Percentiles rank a stretch among this genome's conserved stretches.
Evolutionary conservation across 2,797 vertebrate species (phyloP).

Genomic region (Acropternis orthonyx): DNA sequence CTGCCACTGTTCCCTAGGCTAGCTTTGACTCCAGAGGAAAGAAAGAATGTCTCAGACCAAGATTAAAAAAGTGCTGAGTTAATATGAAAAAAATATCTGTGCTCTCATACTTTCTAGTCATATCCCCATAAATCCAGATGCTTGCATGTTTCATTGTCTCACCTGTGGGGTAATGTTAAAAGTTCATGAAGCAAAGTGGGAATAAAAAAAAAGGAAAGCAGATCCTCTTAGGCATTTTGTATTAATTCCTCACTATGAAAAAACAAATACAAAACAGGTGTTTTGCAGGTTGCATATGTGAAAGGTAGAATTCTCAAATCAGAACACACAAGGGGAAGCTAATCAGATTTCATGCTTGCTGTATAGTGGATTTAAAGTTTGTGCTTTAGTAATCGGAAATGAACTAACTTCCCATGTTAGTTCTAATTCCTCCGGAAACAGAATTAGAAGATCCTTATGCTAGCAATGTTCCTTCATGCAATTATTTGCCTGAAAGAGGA

Average conservation of each 20-base stretch:
- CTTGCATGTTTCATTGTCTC: not conserved
- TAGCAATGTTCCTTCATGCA: not conserved
- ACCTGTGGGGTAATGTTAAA: not conserved
- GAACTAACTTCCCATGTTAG: not conserved
- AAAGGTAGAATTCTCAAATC: not conserved
- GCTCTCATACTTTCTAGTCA: not conserved
- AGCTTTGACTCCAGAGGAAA: not conserved
- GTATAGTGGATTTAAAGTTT: not conserved
- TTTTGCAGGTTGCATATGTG: not conserved
- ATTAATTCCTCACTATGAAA: not conserved
- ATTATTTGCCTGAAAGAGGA: not conserved
- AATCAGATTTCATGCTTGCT: not conserved
- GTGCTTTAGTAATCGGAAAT: not conserved
- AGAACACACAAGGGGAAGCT: not conserved
- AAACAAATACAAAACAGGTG: not conserved
- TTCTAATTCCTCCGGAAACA: not conserved
- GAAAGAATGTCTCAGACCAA: not conserved
- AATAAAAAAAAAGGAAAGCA: not conserved
- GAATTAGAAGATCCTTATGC: not conserved
- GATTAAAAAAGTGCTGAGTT: slow-evolving; percentile 10
- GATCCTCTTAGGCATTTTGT: not conserved
- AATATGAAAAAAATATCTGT: not conserved
- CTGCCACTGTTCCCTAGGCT: not conserved
- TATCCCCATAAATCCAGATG: not conserved
- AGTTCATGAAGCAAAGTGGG: not conserved